Evolutionary conservation across 2,888 invertebrate genomes (phyloP), one percentile per base, ranked within the genome.

Genomic region (Tachystola acroxantha): DNA sequence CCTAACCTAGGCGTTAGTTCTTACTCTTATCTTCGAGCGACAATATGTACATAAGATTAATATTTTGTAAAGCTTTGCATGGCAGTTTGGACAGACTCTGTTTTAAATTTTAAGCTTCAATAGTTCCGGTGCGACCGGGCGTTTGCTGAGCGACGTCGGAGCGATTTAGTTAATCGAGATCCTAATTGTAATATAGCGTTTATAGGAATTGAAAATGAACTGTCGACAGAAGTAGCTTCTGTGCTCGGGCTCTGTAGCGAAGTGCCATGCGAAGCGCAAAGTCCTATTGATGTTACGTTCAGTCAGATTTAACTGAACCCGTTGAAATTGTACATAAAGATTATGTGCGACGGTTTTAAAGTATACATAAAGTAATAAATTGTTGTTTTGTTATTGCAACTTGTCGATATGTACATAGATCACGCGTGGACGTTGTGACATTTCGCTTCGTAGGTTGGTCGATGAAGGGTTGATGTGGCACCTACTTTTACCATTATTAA

Each of bases 21-120:
- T 79, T 68, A 77, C 53, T 79, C 72, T 80, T 84, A 85, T 79
- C 80, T 78, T 80, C 68, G 74, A 86, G 71, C 78, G 87, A 88
- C 87, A 88, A 88, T 88, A 88, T 88, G 87, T 88, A 87, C 79
- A 87, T 87, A 87, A 86, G 82, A 85, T 80, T 71, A 76, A 80
- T 81, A 81, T 78, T 82, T 80, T 79, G 74, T 80, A 78, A 71
- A 54, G 65, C 69, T 63, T 67, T 68, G 69, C 69, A 72, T 60
- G 79, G 64, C 71, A 64, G 63, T 64, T 66, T 64, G 67, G 57
- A 57, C 58, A 53, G 54, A 42, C 46, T 44, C 43, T 13, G 13
- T 28, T 32, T 32, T 41, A 33, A 33, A 32, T 41, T 37, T 41
- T 34, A 40, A 30, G 39, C 38, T 35, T 38, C 26, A 28, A 30